phyloP scores from a whole-genome alignment of 2,797 vertebrate genomes.

The Esox masquinongy region DNA sequence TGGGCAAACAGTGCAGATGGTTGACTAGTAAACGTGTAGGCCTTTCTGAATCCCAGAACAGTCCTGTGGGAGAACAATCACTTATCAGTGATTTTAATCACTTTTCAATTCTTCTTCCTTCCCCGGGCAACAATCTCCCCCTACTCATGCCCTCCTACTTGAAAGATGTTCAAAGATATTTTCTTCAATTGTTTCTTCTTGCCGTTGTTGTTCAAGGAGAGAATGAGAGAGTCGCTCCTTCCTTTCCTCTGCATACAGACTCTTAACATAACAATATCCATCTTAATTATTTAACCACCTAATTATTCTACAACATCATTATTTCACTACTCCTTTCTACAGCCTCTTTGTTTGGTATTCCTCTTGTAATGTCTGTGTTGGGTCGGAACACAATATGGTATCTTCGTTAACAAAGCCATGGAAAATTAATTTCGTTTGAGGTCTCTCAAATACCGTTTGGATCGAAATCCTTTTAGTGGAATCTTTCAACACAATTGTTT shows the following conservation, averaged over 20 bases:
- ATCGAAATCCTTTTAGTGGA: not conserved
- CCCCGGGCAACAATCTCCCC: not conserved
- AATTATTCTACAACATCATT: no score
- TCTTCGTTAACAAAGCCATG: not conserved
- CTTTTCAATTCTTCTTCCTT: not conserved
- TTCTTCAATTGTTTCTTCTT: not conserved
- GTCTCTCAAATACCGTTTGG: not conserved
- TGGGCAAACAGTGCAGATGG: not conserved
- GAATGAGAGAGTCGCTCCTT: not conserved
- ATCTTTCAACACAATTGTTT: not conserved
- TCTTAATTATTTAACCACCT: slow-evolving; percentile 12
- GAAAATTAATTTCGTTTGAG: not conserved
- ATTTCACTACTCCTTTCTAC: not conserved
- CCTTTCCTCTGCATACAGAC: not conserved
- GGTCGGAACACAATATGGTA: not conserved
- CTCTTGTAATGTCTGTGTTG: not conserved
- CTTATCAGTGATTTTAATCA: slow-evolving; percentile 11
- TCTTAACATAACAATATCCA: not conserved
- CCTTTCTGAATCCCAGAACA: slow-evolving; percentile 13
- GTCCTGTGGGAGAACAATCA: not conserved
- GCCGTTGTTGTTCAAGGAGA: not conserved
- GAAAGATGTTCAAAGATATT: slow-evolving; percentile 10
- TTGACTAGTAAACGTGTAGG: slow-evolving; percentile 3
- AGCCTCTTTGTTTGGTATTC: not conserved
- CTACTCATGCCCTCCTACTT: not conserved